These are phyloP conservation scores for Zoanthus solanderi DNA, from an alignment of 92 coral and sea anemone genomes.

Conservation along the genomic window DNA sequence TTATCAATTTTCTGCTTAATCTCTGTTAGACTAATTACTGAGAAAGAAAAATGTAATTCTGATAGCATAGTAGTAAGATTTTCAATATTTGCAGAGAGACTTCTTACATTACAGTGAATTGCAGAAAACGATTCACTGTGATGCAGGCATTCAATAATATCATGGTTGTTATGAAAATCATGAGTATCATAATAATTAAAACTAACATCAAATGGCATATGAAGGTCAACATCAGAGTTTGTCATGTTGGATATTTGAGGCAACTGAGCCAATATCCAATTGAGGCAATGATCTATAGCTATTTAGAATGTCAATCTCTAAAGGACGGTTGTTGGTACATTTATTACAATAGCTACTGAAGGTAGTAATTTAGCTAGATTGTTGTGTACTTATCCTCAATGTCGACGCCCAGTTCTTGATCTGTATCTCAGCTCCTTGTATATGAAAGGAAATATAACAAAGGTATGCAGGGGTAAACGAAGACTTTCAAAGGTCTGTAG, in stretches of 20 bases:
- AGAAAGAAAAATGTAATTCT: constrained; percentile 54
- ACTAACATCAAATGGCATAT: too few species aligned
- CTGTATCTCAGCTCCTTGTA: constrained; percentile 11
- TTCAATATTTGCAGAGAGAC: too few species aligned
- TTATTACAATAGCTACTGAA: background rate
- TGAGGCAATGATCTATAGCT: constrained; percentile 29
- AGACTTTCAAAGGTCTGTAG: too few species aligned
- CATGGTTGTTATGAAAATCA: too few species aligned
- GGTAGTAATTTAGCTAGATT: constrained; percentile 2
- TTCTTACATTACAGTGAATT: too few species aligned
- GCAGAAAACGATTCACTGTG: too few species aligned
- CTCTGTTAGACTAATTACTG: constrained; percentile 64
- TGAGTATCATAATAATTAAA: too few species aligned
- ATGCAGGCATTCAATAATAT: too few species aligned
- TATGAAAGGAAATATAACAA: constrained; percentile 5
- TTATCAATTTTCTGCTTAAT: constrained; percentile 10
- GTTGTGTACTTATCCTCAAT: constrained; percentile 1
- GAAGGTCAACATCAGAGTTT: too few species aligned
- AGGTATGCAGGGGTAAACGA: background rate
- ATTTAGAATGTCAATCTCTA: background rate
- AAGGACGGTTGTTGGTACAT: constrained; percentile 1
- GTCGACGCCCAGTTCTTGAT: background rate
- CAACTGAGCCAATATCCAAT: constrained; percentile 23
- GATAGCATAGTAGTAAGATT: background rate
- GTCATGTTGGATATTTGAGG: background rate